Evolutionary conservation across 2,797 vertebrate species (phyloP), one percentile per base, ranked within the genome.

Genomic region (Cheirogaleus major): DNA sequence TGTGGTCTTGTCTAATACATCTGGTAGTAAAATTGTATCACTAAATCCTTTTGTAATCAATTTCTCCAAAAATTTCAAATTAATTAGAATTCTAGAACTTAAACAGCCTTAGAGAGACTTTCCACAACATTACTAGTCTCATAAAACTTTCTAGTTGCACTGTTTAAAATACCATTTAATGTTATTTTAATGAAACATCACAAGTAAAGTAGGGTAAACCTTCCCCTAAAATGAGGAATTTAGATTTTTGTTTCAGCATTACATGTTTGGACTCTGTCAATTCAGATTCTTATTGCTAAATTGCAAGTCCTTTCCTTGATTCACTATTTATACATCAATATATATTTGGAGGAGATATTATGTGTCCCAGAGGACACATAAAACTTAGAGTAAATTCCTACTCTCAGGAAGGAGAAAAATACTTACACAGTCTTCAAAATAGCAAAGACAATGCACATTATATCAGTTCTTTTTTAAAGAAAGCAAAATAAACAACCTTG

Each of bases 61-160:
- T 83, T 80, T 38, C 52, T 89, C 22, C 63, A 85, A 35, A 78
- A 96, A 73, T 22, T 76, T 87, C 72, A 91, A 88, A 65, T 76
- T 92, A 91, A 93, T 86, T 89, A 79, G 70, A 89, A 45, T 83
- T 92, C 57, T 89, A n/a, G 10, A 82, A 63, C 8, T 69, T 76
- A 81, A 86, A 52, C 7, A 83, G 63, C n/a, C 27, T 82, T 61
- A 80, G 14, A 82, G 25, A 67, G 76, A 85, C 10, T 85, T 88
- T 20, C 48, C 63, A 91, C 22, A 87, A 43, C 57, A 83, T 83
- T 55, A 61, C 25, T 27, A 85, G 73, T 32, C 41, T 78, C 41
- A 70, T 32, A 83, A 95, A 90, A 57, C 85, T 80, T 69, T 52
- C 76, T 78, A 75, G n/a, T 84, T 86, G 13, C 43, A 59, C 32